phyloP scores from a whole-genome alignment of 2,888 invertebrate species.

The Platycheirus rosarum region DNA sequence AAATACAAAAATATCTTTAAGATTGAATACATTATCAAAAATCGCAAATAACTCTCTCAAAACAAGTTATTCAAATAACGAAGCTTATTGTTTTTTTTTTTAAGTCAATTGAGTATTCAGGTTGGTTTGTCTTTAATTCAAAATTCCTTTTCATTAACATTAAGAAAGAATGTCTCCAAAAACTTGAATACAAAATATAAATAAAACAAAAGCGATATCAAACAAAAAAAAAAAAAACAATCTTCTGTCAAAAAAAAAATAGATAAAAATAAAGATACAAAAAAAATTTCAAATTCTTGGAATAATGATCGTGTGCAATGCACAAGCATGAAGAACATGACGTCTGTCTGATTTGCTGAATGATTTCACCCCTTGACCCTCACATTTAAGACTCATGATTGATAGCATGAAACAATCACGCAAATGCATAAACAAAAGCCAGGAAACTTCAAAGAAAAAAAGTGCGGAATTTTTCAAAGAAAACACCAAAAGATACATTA shows the following conservation, averaged over 20 bases:
- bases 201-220: conserved; percentile 6
- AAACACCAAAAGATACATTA: too few relatives aligned
- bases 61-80: background rate
- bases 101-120: background rate
- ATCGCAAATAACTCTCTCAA: background rate
- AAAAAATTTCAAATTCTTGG: conserved; percentile 5
- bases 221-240: conserved; percentile 15
- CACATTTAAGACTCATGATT: background rate
- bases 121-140: background rate
- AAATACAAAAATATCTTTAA: too few relatives aligned
- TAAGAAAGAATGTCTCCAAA: background rate
- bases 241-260: conserved; percentile 11
- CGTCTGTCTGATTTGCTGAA: background rate
- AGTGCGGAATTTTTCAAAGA: too few relatives aligned
- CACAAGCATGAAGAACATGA: background rate
- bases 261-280: background rate
- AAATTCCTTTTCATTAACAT: background rate
- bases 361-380: conserved; percentile 11
- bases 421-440: background rate
- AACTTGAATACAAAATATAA: background rate
- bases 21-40: too few relatives aligned
- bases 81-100: background rate
- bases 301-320: conserved; percentile 1
- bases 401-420: conserved; percentile 13
- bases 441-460: too few relatives aligned